Evolutionary conservation across 2,797 vertebrate species (phyloP), one percentile per base, ranked within the genome.

Genomic region (Leuciscus waleckii): DNA sequence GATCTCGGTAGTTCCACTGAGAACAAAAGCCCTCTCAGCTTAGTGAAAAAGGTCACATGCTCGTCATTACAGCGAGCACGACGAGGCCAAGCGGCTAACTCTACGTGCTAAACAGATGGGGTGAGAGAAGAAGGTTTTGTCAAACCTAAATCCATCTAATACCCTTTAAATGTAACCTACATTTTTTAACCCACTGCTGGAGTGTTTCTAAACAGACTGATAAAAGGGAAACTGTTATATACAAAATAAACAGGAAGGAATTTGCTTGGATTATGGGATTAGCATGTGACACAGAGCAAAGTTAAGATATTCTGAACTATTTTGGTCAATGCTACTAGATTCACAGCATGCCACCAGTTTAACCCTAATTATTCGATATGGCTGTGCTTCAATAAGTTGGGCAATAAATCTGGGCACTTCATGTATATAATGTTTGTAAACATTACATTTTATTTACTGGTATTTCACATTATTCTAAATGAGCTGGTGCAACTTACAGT

Each of bases 11-110:
- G 41, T 49, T 43, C 19, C 26, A 67, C 11, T 17, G 35, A 79
- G 46, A 87, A 87, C 86, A 85, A 87, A 67, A 43, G 75, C 61
- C 77, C 78, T 81, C 77, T 67, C 68, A 74, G 63, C 43, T 75
- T 54, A 79, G 58, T 5, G 26, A 83, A 68, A 49, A 65, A 65
- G 11, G 58, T 87, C 86, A 87, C 87, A 89, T 67, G 84, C 29
- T 70, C 71, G 54, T 46, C 14, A 79, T 56, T 58, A 86, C 19
- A 70, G 49, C 26, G 19, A 67, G 51, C 35, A 68, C 8, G 19
- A 51, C 17, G 11, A 26, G 35, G 21, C 68, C 43, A 80, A 86
- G 81, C 35, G 32, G 79, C 61, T 61, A 88, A 70, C 67, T 68
- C 19, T 61, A 46, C 68, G 65, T 78, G 41, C 63, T 51, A 56